Conservation (phyloP, 2,113 vertebrate genomes). For the Chionodraco myersi region DNA sequence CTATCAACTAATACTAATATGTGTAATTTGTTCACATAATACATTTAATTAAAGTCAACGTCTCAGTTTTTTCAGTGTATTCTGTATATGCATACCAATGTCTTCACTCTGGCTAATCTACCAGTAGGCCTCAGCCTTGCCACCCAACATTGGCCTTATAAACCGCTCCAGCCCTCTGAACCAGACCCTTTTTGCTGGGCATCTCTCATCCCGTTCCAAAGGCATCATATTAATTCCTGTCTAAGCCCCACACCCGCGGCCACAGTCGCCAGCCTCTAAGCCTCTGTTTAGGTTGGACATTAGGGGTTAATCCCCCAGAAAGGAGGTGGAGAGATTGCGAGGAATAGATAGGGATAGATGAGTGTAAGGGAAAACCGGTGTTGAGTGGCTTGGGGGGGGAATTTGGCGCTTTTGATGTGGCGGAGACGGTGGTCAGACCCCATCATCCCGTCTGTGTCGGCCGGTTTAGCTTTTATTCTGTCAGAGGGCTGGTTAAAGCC, state of each 20-base stretch:
- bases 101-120: constrained; percentile 45
- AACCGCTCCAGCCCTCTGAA: constrained; percentile 39
- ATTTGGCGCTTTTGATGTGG: constrained; percentile 40
- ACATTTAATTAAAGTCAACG: too few relatives aligned
- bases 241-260: constrained; percentile 67
- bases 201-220: constrained; percentile 72
- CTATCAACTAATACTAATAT: too few relatives aligned
- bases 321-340: constrained; percentile 34
- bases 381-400: constrained; percentile 57
- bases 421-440: constrained; percentile 8
- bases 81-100: background rate
- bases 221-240: constrained; percentile 72
- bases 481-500: constrained; percentile 4
- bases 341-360: constrained; percentile 38
- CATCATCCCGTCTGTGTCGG: background rate
- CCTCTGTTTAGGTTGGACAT: constrained; percentile 83
- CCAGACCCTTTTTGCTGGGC: constrained; percentile 26
- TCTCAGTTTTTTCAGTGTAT: background rate
- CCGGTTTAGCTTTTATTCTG: constrained; percentile 1
- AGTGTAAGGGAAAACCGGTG: constrained; percentile 47
- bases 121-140: constrained; percentile 27
- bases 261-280: constrained; percentile 80
- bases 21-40: too few relatives aligned
- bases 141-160: constrained; percentile 36
- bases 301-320: constrained; percentile 75